phyloP scores from a whole-genome alignment of 2,797 vertebrate species.

The Enteromius treurensis region DNA sequence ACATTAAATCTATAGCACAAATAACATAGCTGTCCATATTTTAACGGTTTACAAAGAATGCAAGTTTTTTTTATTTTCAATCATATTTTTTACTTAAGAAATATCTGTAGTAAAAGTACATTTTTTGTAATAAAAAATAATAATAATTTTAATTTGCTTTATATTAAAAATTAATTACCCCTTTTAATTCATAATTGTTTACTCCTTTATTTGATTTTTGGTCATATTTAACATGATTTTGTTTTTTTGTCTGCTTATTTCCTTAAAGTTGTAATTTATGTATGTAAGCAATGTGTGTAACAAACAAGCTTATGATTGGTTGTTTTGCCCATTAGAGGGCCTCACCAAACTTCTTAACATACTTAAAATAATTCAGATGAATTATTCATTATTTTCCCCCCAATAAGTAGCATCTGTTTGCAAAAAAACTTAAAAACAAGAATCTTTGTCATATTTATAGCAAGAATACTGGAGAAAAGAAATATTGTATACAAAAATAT shows the following conservation, averaged over 20 bases:
- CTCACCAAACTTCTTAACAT: background rate
- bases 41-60: background rate
- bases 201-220: background rate
- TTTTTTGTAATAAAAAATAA: background rate
- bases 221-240: background rate
- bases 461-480: background rate
- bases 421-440: background rate
- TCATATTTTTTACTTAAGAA: background rate
- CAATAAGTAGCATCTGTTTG: background rate
- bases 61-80: background rate
- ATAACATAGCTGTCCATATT: slow-evolving; percentile 1
- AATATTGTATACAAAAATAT: background rate
- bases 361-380: background rate
- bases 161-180: background rate
- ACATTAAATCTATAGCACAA: background rate
- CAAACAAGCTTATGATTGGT: background rate
- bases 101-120: background rate
- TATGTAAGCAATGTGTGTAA: background rate
- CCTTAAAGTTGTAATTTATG: background rate
- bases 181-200: background rate
- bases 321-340: background rate
- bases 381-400: background rate
- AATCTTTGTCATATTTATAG: background rate
- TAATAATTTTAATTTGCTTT: background rate
- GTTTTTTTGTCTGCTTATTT: background rate